Evolutionary conservation across 2,888 invertebrate genomes (phyloP), one percentile per base, ranked within the genome.

Genomic region (Euzophera pinguis): DNA sequence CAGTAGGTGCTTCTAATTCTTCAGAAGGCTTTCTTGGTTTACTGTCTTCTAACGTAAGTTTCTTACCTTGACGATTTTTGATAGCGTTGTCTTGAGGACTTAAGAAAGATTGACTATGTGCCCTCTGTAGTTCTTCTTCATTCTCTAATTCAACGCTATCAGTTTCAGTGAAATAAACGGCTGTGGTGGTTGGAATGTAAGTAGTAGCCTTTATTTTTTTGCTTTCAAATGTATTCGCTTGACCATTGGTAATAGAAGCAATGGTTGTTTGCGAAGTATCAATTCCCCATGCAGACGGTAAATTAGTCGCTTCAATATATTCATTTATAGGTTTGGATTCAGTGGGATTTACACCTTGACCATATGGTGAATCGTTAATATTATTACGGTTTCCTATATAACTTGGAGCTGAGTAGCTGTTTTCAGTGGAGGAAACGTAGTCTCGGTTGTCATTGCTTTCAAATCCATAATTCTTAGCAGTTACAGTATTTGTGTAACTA

Each of bases 21-120:
- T 84, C 82, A 0, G 89, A 81, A 13, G 88, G 89, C 60, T 73
- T 84, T 54, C 65, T 64, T 1, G 64, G 60, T 50, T 77, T 69
- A 45, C 63, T 64, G 16, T 75, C 68, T 1, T 78, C 78, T 39
- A 72, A 62, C 53, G 73, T 78, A 7, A 89, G 62, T 53, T 85
- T 83, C 67, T 91, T 85, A 7, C 90, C 82, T 64, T 87, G 75
- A 56, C 89, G 73, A 22, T 51, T 51, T 22, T 43, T 43, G 16
- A 85, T 57, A 55, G 80, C 88, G 53, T 82, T 87, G 53, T 91
- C 91, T 63, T 91, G 91, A 29, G 92, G 92, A 1, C 92, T 90
- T 16, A 93, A 84, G 63, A 94, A 94, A 0, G 94, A 94, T 67
- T 94, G 94, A 42, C 93, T 93, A 59, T 94, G 94, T 17, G 94